Base-by-base conservation (phyloP, 2,113 vertebrate genomes). In the Notothenia rossii region DNA sequence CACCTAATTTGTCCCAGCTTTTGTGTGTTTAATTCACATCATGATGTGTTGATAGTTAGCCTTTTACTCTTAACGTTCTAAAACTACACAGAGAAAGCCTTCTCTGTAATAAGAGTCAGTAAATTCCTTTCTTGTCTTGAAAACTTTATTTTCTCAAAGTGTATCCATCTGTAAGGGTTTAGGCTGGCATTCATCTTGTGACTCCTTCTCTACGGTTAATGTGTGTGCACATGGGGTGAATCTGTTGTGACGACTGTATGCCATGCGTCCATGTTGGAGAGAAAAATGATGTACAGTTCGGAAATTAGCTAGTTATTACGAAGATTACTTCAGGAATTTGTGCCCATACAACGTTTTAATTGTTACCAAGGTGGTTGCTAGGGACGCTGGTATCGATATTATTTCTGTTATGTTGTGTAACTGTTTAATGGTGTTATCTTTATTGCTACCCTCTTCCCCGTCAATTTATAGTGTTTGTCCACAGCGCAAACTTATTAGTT, bases 121-220 rank as follows among this genome's bases (percentile, higher is more conserved):
- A 7, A 1, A 0, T 61, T 50, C 40, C 15, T 50, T 66, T 58
- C 51, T 54, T 20, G 61, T 60, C 40, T 64, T 64, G 55, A 87
- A 65, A 56, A 46, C 17, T 33, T 56, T 54, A 50, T 46, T 79
- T 45, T 12, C 48, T 61, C 46, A 40, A 2, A 9, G 0, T 64
- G 40, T 7, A 69, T 68, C 67, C 75, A 13, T 78, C 65, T 66
- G 60, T 63, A 12, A 77, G 54, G 61, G 20, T 75, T 82, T 82
- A 73, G 29, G 36, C 29, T 46, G 67, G 12, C 66, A 17, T 75
- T 72, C 50, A 33, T 11, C 65, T 55, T 14, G n/a, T 49, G 22
- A 6, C 29, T 61, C 45, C 17, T 43, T 20, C 49, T 25, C 73
- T 59, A 18, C 69, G 69, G 1, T 82, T 29, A 22, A 29, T n/a